Conservation (phyloP, 2,888 invertebrate genomes). For the Nephrotoma guestfalica region DNA sequence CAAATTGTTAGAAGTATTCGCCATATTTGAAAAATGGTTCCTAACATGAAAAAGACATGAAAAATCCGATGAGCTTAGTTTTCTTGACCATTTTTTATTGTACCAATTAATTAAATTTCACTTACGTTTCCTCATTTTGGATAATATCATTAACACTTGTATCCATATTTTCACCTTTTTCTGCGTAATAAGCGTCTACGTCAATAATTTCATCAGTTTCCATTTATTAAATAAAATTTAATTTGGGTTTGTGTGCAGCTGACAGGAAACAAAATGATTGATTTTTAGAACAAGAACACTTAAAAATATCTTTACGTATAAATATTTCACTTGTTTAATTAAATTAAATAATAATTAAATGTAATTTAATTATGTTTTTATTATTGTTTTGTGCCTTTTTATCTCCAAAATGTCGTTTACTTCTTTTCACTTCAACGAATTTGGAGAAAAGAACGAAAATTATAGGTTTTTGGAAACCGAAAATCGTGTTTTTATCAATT, state of each 20-base stretch:
- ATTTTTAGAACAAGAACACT: neutral
- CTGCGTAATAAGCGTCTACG: neutral
- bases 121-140: slow-evolving; percentile 2
- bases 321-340: neutral
- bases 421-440: neutral
- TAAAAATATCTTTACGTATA: neutral
- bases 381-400: neutral
- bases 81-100: neutral
- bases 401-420: slow-evolving; percentile 2
- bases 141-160: neutral
- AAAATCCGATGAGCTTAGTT: neutral
- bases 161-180: neutral
- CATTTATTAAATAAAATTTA: neutral
- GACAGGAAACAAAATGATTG: neutral
- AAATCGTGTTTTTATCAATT: neutral
- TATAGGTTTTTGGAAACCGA: neutral
- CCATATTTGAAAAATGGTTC: neutral
- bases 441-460: neutral
- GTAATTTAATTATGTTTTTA: neutral
- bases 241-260: neutral
- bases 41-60: neutral
- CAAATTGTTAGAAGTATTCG: neutral
- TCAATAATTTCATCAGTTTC: neutral
- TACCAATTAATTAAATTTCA: neutral
- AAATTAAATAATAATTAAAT: neutral